Percentiles rank a stretch among this genome's conserved stretches.
Conservation (phyloP, 2,113 vertebrate species). For the Neomonachus schauinslandi region DNA sequence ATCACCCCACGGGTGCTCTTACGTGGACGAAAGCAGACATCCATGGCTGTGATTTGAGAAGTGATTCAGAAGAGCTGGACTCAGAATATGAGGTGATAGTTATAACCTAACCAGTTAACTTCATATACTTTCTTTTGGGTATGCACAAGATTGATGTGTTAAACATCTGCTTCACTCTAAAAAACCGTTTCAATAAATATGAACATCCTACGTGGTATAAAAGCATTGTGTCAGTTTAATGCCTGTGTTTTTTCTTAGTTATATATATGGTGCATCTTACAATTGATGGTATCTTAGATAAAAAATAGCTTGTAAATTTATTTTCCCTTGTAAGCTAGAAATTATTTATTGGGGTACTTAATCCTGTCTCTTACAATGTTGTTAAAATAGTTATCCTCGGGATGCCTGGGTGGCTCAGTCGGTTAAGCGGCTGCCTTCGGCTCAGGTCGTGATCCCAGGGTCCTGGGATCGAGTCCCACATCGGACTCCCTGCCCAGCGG, state of each 20-base stretch:
- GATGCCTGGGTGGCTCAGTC: too few species aligned
- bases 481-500: too few species aligned
- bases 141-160: not conserved
- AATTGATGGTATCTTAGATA: not conserved
- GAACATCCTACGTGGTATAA: not conserved
- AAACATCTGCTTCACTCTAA: slow-evolving; percentile 19
- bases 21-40: not conserved
- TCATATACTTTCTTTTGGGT: not conserved
- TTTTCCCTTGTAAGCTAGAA: slow-evolving; percentile 79
- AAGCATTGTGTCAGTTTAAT: slow-evolving; percentile 25
- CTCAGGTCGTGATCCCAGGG: too few species aligned
- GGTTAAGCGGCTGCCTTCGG: too few species aligned
- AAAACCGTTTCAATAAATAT: slow-evolving; percentile 25
- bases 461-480: too few species aligned
- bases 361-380: slow-evolving; percentile 70
- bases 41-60: not conserved
- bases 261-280: slow-evolving; percentile 13
- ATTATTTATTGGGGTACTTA: slow-evolving; percentile 70
- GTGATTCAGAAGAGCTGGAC: not conserved
- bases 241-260: slow-evolving; percentile 11
- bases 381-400: slow-evolving; percentile 25
- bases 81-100: not conserved
- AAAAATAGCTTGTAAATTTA: slow-evolving; percentile 72
- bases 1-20: accelerated
- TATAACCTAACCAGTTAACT: slow-evolving; percentile 31